Percentiles rank a stretch among this genome's conserved stretches.
phyloP scores from a whole-genome alignment of 2,888 invertebrate genomes.

The Drosophila meridiana region DNA sequence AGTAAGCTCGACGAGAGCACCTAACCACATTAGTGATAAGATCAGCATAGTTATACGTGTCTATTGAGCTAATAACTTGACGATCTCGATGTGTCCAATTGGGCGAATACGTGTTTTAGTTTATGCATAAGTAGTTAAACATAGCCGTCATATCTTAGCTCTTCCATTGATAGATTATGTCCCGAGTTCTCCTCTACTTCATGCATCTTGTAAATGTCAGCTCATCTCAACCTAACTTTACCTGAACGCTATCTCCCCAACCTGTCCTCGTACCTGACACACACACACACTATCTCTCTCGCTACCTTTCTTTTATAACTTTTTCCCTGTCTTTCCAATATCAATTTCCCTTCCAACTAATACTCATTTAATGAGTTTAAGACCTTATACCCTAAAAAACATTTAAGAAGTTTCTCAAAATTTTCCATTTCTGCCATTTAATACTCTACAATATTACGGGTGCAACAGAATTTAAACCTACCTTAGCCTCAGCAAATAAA shows the following conservation, averaged over 20 bases:
- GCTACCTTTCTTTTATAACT: constrained; percentile 24
- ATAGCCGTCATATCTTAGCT: constrained; percentile 71
- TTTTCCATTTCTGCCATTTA: not conserved
- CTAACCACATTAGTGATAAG: constrained; percentile 40
- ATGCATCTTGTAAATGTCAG: constrained; percentile 54
- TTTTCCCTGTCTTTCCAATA: constrained; percentile 2
- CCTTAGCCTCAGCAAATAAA: constrained; percentile 38
- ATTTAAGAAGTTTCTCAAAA: not conserved
- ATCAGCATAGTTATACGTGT: constrained; percentile 17
- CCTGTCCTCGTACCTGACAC: constrained; percentile 76
- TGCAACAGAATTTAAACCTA: constrained; percentile 69
- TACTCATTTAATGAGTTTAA: not conserved
- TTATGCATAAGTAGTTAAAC: constrained; percentile 44
- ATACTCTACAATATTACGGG: constrained; percentile 56
- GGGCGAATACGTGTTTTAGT: constrained; percentile 9
- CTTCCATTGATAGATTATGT: constrained; percentile 62
- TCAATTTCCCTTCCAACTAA: not conserved
- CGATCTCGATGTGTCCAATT: constrained; percentile 3
- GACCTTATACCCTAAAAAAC: not conserved
- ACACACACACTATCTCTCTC: constrained; percentile 23
- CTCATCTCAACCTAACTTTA: constrained; percentile 32
- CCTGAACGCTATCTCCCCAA: constrained; percentile 68
- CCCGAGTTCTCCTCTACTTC: constrained; percentile 17
- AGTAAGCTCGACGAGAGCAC: constrained; percentile 51
- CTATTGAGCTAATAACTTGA: constrained; percentile 14